These are phyloP conservation scores for Saturnia pavonia DNA, from an alignment of 2,888 invertebrate species.

Conservation along the genomic window DNA sequence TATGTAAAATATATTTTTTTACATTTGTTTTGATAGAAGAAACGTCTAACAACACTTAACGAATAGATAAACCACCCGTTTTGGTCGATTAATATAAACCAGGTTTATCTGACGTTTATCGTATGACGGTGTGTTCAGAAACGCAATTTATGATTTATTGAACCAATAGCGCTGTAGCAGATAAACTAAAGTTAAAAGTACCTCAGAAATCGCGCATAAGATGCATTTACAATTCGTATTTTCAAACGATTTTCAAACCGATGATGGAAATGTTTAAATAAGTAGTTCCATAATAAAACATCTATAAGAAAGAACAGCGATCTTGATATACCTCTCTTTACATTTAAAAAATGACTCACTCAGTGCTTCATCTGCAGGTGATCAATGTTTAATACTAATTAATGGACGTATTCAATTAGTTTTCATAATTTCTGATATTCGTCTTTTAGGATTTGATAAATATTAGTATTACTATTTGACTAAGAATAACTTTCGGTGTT, in stretches of 20 bases:
- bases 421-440: not conserved
- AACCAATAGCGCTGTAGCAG: no score
- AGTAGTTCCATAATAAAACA: not conserved
- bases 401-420: not conserved
- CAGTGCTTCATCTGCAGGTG: not conserved
- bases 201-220: no score
- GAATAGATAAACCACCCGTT: no score
- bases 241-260: not conserved
- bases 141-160: no score
- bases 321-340: not conserved
- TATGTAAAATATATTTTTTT: no score
- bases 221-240: not conserved
- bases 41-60: no score
- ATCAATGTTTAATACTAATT: not conserved
- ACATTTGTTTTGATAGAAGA: no score
- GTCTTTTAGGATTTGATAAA: constrained; percentile 12
- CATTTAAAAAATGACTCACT: not conserved
- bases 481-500: constrained; percentile 37
- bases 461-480: constrained; percentile 37
- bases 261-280: not conserved
- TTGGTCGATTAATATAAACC: no score
- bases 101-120: no score
- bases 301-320: not conserved
- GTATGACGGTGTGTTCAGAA: no score
- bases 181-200: no score